Conservation (phyloP, 1,140 invertebrate species). For the Caenorhabditis inopinata region DNA sequence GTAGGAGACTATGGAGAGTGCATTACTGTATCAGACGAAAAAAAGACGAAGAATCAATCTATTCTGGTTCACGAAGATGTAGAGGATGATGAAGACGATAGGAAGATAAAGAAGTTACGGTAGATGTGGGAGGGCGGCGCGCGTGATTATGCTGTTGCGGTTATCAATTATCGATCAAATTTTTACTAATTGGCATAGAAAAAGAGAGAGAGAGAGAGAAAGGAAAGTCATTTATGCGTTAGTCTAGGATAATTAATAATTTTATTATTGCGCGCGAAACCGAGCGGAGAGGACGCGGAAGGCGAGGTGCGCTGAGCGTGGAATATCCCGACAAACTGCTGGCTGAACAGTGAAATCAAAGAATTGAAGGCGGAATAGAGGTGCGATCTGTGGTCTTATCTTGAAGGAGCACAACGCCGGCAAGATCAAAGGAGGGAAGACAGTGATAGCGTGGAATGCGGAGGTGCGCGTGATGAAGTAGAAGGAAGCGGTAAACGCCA, state of each 20-base stretch:
- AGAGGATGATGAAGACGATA: neutral
- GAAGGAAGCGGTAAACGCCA: neutral
- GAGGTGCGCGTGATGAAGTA: neutral
- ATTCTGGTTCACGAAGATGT: no score
- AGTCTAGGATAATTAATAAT: conserved; percentile 15
- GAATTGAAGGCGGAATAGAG: no score
- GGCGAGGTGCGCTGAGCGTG: neutral
- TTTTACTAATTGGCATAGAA: neutral
- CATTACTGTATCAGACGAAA: neutral
- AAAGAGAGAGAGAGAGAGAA: neutral
- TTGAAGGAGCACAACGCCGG: neutral
- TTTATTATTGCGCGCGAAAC: conserved; percentile 8
- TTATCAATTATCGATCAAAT: neutral
- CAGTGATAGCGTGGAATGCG: neutral
- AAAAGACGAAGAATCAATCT: neutral
- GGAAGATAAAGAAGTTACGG: neutral
- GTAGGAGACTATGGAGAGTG: neutral
- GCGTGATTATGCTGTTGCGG: neutral
- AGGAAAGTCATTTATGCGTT: neutral
- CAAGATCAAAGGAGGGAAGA: neutral
- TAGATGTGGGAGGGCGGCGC: neutral
- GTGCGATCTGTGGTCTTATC: no score
- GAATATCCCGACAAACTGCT: neutral
- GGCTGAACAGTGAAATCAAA: no score
- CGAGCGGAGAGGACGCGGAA: neutral